A percentile compares a stretch with the other conserved stretches of the same genome.
phyloP scores from a whole-genome alignment of 2,888 invertebrate species.

The Oasisia sp. region DNA sequence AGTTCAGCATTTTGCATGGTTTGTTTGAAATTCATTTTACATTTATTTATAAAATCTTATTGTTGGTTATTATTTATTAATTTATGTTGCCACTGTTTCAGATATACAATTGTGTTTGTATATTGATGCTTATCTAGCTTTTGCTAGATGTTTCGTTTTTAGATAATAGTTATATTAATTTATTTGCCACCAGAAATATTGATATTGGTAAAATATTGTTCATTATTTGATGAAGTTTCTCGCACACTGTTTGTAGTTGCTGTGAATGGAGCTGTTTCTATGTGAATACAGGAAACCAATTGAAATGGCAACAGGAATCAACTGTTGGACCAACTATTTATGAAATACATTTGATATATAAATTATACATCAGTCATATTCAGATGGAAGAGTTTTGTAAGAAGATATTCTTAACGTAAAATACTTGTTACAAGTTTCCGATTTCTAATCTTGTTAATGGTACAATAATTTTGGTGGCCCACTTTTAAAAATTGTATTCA shows the following conservation, averaged over 20 bases:
- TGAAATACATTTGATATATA: too few species aligned
- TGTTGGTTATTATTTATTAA: background rate
- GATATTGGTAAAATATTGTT: background rate
- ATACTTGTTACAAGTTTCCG: background rate
- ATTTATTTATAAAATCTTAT: conserved; percentile 13
- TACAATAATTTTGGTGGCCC: background rate
- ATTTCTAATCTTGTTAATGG: background rate
- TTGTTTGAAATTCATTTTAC: background rate
- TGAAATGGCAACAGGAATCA: background rate
- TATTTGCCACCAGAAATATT: conserved; percentile 17
- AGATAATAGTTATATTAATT: background rate
- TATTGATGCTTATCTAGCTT: background rate
- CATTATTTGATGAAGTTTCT: background rate
- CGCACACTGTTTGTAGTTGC: background rate
- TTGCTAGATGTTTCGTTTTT: background rate
- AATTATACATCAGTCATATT: background rate
- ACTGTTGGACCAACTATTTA: too few species aligned
- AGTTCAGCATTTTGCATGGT: background rate
- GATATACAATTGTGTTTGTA: background rate
- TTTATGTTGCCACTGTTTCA: background rate
- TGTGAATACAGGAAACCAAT: background rate
- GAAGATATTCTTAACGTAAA: background rate
- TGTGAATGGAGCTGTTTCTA: background rate
- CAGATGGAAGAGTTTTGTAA: background rate
- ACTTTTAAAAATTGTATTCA: background rate